Conservation (phyloP, 1,140 invertebrate species). For the Formica selysi region DNA sequence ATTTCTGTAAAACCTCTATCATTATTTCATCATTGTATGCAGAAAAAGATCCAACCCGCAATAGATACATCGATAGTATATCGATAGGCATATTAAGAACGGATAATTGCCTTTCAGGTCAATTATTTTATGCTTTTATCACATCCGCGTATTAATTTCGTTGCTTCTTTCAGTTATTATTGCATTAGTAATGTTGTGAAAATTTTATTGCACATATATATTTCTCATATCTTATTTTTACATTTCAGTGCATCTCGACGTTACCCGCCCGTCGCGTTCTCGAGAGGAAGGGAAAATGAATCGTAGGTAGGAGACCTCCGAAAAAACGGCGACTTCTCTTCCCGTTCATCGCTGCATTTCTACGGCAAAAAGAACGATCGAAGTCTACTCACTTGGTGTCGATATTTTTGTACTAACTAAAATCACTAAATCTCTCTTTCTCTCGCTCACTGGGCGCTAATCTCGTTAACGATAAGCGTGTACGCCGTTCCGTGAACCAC, state of each 20-base stretch:
- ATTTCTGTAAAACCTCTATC: no score
- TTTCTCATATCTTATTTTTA: constrained; percentile 24
- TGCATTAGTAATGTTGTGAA: neutral
- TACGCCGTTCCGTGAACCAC: neutral
- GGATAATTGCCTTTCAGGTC: neutral
- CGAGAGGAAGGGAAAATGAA: constrained; percentile 45
- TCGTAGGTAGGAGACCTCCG: constrained; percentile 25
- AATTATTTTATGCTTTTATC: constrained; percentile 4
- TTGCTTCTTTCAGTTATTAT: constrained; percentile 6
- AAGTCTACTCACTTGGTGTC: constrained; percentile 6
- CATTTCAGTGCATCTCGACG: constrained; percentile 34
- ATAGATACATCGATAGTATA: neutral
- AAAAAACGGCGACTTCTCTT: constrained; percentile 13
- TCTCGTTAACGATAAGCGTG: constrained; percentile 42
- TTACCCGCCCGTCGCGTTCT: constrained; percentile 9
- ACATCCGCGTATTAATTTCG: constrained; percentile 17
- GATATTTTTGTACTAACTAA: constrained; percentile 59
- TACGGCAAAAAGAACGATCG: constrained; percentile 17
- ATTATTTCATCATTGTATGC: neutral
- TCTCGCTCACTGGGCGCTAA: constrained; percentile 21
- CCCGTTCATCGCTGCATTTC: constrained; percentile 8
- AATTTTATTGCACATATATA: constrained; percentile 20
- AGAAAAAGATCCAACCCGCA: neutral
- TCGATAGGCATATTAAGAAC: neutral
- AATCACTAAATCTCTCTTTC: constrained; percentile 29